These are phyloP conservation scores for Ennomos erosarius DNA, from an alignment of 2,888 invertebrate species.

Conservation along the genomic window DNA sequence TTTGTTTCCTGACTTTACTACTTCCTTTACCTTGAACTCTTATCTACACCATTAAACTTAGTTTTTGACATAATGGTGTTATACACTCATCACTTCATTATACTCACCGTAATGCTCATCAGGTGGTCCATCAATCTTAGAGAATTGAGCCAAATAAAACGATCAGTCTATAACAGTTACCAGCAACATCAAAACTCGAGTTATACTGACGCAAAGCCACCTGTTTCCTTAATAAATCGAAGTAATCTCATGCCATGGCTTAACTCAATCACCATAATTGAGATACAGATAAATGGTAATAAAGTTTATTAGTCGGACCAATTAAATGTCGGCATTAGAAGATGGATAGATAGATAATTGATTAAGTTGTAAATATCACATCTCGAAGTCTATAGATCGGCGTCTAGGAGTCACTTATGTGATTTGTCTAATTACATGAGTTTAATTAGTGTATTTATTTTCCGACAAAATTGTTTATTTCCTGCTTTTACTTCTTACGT, in stretches of 20 bases:
- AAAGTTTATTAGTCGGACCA: slow-evolving; percentile 52
- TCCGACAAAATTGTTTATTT: slow-evolving; percentile 28
- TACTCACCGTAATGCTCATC: not conserved
- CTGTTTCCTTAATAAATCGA: slow-evolving; percentile 48
- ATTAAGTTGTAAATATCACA: slow-evolving; percentile 54
- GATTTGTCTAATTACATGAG: slow-evolving; percentile 34
- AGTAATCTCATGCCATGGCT: slow-evolving; percentile 40
- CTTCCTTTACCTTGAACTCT: no score
- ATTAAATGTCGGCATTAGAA: slow-evolving; percentile 48
- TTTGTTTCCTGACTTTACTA: no score
- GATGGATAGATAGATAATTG: slow-evolving; percentile 41
- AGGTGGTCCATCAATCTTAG: slow-evolving; percentile 21
- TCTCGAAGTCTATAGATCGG: slow-evolving; percentile 40
- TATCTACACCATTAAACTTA: no score
- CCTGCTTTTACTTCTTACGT: slow-evolving; percentile 9
- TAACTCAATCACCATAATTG: slow-evolving; percentile 53
- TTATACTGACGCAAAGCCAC: slow-evolving; percentile 37
- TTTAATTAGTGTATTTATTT: slow-evolving; percentile 31
- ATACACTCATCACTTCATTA: no score
- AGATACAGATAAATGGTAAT: slow-evolving; percentile 54
- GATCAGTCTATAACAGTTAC: slow-evolving; percentile 28
- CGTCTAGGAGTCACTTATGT: slow-evolving; percentile 33
- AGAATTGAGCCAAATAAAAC: slow-evolving; percentile 18
- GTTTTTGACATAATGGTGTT: no score
- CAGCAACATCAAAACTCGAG: slow-evolving; percentile 30